Evolutionary conservation across 2,113 vertebrate species (phyloP).

Genomic region (Cephalopholis sonnerati): DNA sequence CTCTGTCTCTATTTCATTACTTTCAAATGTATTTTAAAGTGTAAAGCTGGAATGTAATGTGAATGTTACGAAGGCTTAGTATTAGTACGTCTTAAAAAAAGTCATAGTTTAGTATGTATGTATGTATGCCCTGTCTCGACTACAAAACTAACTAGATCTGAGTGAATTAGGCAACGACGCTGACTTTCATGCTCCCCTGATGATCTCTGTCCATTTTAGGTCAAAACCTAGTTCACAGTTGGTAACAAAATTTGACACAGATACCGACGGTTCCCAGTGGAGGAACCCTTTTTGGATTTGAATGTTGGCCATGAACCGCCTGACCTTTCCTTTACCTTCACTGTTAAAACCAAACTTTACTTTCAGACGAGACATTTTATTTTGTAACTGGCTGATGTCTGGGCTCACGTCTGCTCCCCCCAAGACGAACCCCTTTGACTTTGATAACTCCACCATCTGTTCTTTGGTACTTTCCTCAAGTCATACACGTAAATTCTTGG

Average conservation of each 20-base stretch:
- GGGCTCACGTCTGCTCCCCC: not conserved
- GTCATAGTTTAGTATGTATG: too few relatives aligned
- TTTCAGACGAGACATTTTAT: not conserved
- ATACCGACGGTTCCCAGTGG: not conserved
- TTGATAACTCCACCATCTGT: not conserved
- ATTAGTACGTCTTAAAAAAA: too few relatives aligned
- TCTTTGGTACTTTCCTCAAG: not conserved
- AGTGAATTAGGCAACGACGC: not conserved
- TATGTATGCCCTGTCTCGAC: too few relatives aligned
- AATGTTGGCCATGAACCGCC: not conserved
- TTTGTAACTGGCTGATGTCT: not conserved
- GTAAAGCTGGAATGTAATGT: too few relatives aligned
- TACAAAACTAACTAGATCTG: not conserved
- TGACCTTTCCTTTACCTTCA: slow-evolving; percentile 1
- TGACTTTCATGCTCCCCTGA: too few relatives aligned
- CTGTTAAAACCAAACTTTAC: not conserved
- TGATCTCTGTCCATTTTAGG: not conserved
- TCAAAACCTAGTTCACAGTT: not conserved
- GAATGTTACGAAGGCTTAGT: too few relatives aligned
- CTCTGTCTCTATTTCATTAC: too few relatives aligned
- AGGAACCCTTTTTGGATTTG: not conserved
- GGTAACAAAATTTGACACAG: not conserved
- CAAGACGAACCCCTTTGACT: not conserved
- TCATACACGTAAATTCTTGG: not conserved
- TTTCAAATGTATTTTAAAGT: too few relatives aligned